A percentile compares a stretch with the other conserved stretches of the same genome.
phyloP scores from a whole-genome alignment of 2,888 invertebrate genomes.

The Epinotia ramella region DNA sequence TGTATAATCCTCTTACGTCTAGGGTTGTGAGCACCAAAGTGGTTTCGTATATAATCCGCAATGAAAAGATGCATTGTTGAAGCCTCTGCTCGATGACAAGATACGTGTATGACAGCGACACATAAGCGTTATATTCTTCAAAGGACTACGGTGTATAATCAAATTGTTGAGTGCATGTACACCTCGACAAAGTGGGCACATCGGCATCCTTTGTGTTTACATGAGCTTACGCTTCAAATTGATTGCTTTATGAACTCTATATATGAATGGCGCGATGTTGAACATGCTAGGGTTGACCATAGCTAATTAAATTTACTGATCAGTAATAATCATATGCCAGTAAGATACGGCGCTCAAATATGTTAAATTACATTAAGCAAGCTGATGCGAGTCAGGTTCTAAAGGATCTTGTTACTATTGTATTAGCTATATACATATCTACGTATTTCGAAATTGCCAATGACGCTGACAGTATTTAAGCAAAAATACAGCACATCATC shows the following conservation, averaged over 20 bases:
- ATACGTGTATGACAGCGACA: slow-evolving; percentile 16
- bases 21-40: slow-evolving; percentile 38
- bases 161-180: slow-evolving; percentile 33
- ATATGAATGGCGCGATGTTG: background rate
- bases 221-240: slow-evolving; percentile 17
- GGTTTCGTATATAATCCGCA: slow-evolving; percentile 42
- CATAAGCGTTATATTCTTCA: slow-evolving; percentile 23
- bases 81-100: slow-evolving; percentile 1
- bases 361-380: background rate
- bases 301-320: background rate
- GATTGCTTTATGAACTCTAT: slow-evolving; percentile 11
- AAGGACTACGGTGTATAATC: slow-evolving; percentile 33
- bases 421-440: background rate
- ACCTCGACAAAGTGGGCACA: slow-evolving; percentile 28
- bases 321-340: background rate
- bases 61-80: slow-evolving; percentile 38
- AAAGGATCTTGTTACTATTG: background rate
- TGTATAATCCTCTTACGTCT: slow-evolving; percentile 43
- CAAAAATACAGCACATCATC: slow-evolving; percentile 16
- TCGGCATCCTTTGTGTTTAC: slow-evolving; percentile 20
- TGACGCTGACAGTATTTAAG: background rate
- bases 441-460: background rate
- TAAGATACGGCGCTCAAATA: background rate
- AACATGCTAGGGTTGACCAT: background rate
- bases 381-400: background rate